A percentile compares a stretch with the other conserved stretches of the same genome.
Conservation (phyloP, 1,140 invertebrate species). For the Ips nitidus region DNA sequence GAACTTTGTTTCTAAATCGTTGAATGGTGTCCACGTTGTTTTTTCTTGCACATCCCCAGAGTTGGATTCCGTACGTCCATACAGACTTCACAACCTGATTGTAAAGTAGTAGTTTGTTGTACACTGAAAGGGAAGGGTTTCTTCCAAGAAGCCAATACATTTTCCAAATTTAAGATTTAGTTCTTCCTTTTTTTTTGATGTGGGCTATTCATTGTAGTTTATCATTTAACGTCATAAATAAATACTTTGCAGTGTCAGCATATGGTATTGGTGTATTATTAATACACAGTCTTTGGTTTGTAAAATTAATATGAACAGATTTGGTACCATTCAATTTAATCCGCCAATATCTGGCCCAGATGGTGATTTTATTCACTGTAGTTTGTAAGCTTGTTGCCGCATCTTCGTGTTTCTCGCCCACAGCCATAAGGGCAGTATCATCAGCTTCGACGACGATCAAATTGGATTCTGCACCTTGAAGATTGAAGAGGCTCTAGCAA, state of each 20-base stretch:
- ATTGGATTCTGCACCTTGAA: too few species aligned
- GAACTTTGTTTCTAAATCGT: constrained; percentile 37
- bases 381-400: too few species aligned
- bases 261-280: neutral
- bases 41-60: too few species aligned
- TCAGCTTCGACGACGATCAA: neutral
- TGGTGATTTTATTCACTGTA: too few species aligned
- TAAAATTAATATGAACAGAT: constrained; percentile 5
- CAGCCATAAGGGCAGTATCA: constrained; percentile 10
- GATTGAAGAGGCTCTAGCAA: too few species aligned
- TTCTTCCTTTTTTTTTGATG: constrained; percentile 39
- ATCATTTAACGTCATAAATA: constrained; percentile 35
- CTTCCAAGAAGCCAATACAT: constrained; percentile 16
- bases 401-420: too few species aligned
- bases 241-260: constrained; percentile 27
- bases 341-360: constrained; percentile 11
- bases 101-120: neutral
- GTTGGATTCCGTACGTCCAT: too few species aligned
- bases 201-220: constrained; percentile 38
- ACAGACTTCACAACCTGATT: too few species aligned
- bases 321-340: constrained; percentile 26
- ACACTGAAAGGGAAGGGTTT: constrained; percentile 29
- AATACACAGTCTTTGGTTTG: too few species aligned
- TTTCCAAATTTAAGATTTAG: neutral
- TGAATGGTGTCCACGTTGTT: constrained; percentile 36